phyloP scores from a whole-genome alignment of 1,140 invertebrate genomes.

The Zaprionus nigranus region DNA sequence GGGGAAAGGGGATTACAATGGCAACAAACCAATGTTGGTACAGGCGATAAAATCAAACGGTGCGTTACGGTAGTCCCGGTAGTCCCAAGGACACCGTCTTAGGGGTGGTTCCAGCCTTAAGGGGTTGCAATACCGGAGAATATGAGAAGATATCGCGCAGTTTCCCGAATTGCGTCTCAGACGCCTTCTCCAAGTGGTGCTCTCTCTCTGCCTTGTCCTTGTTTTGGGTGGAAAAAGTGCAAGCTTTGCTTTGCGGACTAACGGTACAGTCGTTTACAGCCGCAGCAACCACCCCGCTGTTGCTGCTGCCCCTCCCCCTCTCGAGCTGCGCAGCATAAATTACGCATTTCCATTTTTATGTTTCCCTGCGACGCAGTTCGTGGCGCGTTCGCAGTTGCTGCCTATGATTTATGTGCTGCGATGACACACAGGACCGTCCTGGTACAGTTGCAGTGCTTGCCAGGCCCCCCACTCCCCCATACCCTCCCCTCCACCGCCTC shows the following conservation, averaged over 20 bases:
- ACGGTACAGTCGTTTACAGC: constrained; percentile 45
- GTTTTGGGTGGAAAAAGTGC: constrained; percentile 62
- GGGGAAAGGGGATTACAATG: constrained; percentile 47
- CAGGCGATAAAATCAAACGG: constrained; percentile 43
- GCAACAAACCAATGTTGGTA: constrained; percentile 34
- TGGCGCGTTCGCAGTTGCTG: constrained; percentile 45
- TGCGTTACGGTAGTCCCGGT: constrained; percentile 22
- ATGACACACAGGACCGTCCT: constrained; percentile 57
- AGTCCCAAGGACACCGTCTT: constrained; percentile 2
- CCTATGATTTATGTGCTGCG: constrained; percentile 80
- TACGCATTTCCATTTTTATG: constrained; percentile 69
- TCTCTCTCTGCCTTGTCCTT: constrained; percentile 11
- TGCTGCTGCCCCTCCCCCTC: constrained; percentile 13
- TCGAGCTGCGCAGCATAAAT: constrained; percentile 78
- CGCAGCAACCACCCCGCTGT: constrained; percentile 35
- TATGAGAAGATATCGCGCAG: constrained; percentile 55
- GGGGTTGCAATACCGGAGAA: constrained; percentile 50
- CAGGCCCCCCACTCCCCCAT: background rate
- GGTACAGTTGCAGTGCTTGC: constrained; percentile 40
- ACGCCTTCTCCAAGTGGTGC: constrained; percentile 50
- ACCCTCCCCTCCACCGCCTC: no score
- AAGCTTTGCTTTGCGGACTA: constrained; percentile 63
- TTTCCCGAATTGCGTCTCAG: constrained; percentile 76
- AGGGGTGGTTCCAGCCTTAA: constrained; percentile 54
- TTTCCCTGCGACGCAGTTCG: constrained; percentile 68